phyloP scores from a whole-genome alignment of 2,113 vertebrate genomes.

The Phoxinus phoxinus region DNA sequence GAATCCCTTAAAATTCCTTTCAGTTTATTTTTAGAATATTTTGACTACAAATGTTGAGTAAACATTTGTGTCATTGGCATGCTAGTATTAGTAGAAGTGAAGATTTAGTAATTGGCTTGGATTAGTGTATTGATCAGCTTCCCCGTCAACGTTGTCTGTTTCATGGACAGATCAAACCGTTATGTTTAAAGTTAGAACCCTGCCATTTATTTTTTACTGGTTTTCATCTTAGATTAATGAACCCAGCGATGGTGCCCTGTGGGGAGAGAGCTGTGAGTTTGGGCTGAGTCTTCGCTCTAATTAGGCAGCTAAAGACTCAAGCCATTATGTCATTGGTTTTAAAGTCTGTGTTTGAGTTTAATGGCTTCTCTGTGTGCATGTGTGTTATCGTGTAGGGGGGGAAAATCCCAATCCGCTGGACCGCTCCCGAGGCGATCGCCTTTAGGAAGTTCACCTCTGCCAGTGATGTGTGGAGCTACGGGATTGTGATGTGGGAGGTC shows the following conservation, averaged over 20 bases:
- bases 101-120: conserved; percentile 26
- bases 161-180: conserved; percentile 8
- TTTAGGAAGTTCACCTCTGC: conserved; percentile 82
- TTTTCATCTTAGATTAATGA: conserved; percentile 46
- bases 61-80: neutral
- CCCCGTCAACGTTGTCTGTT: conserved; percentile 4
- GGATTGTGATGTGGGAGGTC: conserved; percentile 84
- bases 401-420: conserved; percentile 83
- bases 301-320: conserved; percentile 48
- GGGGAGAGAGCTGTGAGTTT: conserved; percentile 44
- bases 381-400: conserved; percentile 70
- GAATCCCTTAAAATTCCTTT: conserved; percentile 10
- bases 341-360: conserved; percentile 40
- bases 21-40: neutral
- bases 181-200: conserved; percentile 3
- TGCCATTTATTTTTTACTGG: conserved; percentile 13
- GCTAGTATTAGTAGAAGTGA: neutral
- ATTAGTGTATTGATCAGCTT: conserved; percentile 42
- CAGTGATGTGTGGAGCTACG: conserved; percentile 82
- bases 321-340: conserved; percentile 40
- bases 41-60: neutral
- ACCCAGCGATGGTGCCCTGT: conserved; percentile 2
- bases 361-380: conserved; percentile 27
- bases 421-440: conserved; percentile 80
- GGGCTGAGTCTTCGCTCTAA: conserved; percentile 43